A percentile compares a stretch with the other conserved stretches of the same genome.
Evolutionary conservation across 2,888 invertebrate genomes (phyloP).

Genomic region (Andrena haemorrhoa): DNA sequence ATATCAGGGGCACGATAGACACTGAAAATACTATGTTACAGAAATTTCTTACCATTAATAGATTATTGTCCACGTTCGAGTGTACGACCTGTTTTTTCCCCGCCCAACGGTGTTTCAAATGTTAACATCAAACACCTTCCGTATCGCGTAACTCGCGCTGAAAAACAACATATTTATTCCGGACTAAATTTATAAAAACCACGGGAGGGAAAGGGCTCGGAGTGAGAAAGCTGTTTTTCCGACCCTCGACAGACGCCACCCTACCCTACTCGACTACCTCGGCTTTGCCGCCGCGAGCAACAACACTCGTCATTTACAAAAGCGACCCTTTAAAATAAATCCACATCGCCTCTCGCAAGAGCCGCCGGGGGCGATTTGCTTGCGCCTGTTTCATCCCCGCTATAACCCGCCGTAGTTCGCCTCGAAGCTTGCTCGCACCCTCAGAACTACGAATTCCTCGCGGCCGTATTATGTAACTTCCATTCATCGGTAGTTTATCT

Average conservation of each 20-base stretch:
- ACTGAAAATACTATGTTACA: neutral
- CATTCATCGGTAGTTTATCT: slow-evolving; percentile 75
- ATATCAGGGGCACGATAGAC: neutral
- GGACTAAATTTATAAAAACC: slow-evolving; percentile 55
- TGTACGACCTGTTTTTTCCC: neutral
- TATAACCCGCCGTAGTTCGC: slow-evolving; percentile 59
- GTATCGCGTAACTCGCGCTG: slow-evolving; percentile 2
- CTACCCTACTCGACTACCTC: slow-evolving; percentile 59
- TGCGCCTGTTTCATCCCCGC: slow-evolving; percentile 39
- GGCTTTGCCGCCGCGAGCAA: slow-evolving; percentile 70
- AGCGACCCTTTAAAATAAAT: slow-evolving; percentile 75
- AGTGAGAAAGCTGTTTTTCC: slow-evolving; percentile 59
- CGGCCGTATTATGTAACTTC: slow-evolving; percentile 75
- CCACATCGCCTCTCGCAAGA: slow-evolving; percentile 68
- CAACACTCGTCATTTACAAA: slow-evolving; percentile 75
- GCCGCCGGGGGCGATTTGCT: slow-evolving; percentile 53
- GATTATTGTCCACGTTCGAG: too few species aligned
- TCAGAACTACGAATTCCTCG: slow-evolving; percentile 55
- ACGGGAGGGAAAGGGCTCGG: slow-evolving; percentile 20
- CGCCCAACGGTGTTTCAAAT: neutral
- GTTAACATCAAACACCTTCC: neutral
- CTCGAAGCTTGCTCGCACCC: slow-evolving; percentile 24
- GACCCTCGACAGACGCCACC: slow-evolving; percentile 56
- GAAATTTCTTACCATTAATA: too few species aligned
- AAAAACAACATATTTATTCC: slow-evolving; percentile 39